These are phyloP conservation scores for Venustoraphidia nigricollis DNA, from an alignment of 2,888 invertebrate genomes.

Conservation along the genomic window DNA sequence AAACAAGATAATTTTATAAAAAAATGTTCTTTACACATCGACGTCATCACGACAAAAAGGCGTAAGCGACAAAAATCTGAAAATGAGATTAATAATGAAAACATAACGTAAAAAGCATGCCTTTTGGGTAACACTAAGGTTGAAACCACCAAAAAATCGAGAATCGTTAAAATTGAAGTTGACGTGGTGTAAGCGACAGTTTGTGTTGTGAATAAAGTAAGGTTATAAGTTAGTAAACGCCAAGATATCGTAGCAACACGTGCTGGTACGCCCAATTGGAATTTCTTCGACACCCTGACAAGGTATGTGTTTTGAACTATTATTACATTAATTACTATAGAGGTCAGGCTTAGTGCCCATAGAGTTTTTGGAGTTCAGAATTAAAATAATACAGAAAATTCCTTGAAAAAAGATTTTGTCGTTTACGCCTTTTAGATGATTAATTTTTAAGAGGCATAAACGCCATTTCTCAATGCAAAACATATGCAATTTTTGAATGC, in stretches of 20 bases:
- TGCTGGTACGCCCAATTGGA: not conserved
- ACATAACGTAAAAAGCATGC: not conserved
- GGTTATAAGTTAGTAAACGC: not conserved
- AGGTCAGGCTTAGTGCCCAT: not conserved
- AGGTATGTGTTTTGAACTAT: slow-evolving; percentile 1
- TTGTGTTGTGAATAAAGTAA: not conserved
- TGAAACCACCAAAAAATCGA: not conserved
- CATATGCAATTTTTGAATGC: not conserved
- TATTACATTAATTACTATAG: slow-evolving; percentile 1
- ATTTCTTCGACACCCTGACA: not conserved
- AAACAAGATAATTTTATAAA: no score
- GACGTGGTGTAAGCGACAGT: not conserved
- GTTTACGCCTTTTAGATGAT: not conserved
- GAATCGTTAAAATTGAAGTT: not conserved
- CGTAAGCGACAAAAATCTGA: no score
- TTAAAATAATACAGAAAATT: not conserved
- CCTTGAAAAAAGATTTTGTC: not conserved
- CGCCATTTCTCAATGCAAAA: not conserved
- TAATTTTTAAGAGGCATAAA: not conserved
- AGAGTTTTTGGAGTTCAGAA: not conserved
- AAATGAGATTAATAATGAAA: no score
- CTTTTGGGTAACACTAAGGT: not conserved
- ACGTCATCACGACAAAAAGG: no score
- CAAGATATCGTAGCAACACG: not conserved
- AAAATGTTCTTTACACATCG: no score